Evolutionary conservation across 1,140 invertebrate species (phyloP).

Genomic region (Sitobion miscanthi): DNA sequence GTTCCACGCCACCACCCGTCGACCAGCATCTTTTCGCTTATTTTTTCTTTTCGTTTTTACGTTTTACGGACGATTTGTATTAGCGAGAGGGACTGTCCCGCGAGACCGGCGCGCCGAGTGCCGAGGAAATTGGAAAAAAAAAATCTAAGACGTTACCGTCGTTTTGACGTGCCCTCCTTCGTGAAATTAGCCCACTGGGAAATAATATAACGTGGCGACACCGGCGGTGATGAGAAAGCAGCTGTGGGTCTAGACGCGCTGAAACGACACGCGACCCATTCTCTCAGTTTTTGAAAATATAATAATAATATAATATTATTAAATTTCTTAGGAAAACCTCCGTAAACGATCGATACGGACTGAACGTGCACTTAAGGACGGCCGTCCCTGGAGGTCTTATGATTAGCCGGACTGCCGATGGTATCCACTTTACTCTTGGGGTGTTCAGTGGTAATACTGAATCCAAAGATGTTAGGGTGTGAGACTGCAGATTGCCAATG

Average conservation of each 20-base stretch:
- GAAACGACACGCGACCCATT: not conserved
- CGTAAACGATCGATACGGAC: not conserved
- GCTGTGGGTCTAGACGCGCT: not conserved
- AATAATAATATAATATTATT: not conserved
- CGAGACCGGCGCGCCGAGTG: not conserved
- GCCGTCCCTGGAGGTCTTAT: not conserved
- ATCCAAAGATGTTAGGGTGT: not conserved
- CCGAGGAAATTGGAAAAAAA: slow-evolving; percentile 35
- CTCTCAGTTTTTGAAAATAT: not conserved
- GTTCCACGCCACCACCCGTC: no score
- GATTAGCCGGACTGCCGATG: not conserved
- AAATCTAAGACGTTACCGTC: slow-evolving; percentile 30
- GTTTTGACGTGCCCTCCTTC: slow-evolving; percentile 9
- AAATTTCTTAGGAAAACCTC: not conserved
- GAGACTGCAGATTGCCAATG: not conserved
- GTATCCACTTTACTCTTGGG: not conserved
- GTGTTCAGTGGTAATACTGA: not conserved
- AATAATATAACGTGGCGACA: slow-evolving; percentile 29
- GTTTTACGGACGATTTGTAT: slow-evolving; percentile 34
- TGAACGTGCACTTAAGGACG: not conserved
- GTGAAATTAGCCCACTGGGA: slow-evolving; percentile 27
- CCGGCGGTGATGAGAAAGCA: not conserved
- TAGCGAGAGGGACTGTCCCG: not conserved
- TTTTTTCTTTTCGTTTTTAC: not conserved
- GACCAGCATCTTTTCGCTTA: not conserved